Base-by-base conservation (phyloP, 2,797 vertebrate species). In the Manis javanica region DNA sequence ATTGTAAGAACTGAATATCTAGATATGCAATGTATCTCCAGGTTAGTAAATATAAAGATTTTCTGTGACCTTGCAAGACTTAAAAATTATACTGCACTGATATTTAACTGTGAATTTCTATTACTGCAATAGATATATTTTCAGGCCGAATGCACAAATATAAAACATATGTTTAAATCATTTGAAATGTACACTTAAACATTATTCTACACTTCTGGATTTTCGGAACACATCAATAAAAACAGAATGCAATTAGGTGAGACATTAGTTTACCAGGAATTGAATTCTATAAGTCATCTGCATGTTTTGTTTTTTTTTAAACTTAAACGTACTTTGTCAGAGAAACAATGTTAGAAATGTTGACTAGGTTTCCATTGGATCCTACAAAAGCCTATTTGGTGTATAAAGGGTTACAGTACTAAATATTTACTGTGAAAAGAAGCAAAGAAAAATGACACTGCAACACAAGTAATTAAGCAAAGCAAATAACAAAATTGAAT, bases 271-370 rank as follows among this genome's bases (percentile, higher is more conserved):
- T 82, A 63, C 37, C 42, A 92, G 29, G 79, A 46, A 89, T 10
- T 90, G 29, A 94, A 92, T 75, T 79, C 51, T 63, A 82, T 18
- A 90, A 92, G 2, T 46, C 74, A 23, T 66, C 39, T 68, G 16
- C 9, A 89, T 64, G 29, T 55, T 63, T 71, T 81, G 12, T n/a
- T 59, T 78, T 92, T 87, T 75, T 5, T 39, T 34, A 95, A 91
- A 75, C 19, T 29, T 64, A n/a, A 86, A 92, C 16, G 66, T 18
- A 59, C 75, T 75, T 74, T 68, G 87, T 93, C 6, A 87, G 78
- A 88, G 23, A 95, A 63, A 88, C 7, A 79, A 90, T 81, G 69
- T 91, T 87, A 87, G 51, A 92, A 87, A 90, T 24, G 55, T 55
- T 94, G 37, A 72, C 18, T 68, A 88, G 16, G 26, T 86, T 87